Evolutionary conservation across 64 coral and sea anemone genomes (phyloP), one percentile per base, ranked within the genome.

Genomic region (Anthopleura sola): DNA sequence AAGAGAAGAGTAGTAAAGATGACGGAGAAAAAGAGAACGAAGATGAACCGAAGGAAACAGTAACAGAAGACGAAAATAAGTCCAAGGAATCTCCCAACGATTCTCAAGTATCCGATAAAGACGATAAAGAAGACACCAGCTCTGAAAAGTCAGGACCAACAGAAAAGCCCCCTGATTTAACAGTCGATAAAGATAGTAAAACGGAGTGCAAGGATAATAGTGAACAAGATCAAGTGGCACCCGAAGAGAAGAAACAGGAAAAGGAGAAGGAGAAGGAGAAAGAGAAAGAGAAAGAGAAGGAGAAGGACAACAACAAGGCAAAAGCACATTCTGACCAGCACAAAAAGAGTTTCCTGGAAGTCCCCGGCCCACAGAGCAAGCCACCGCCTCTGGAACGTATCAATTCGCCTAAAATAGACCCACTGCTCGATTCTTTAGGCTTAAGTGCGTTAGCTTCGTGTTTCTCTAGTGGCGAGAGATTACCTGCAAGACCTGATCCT

Each of bases 361-460:
- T 79, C 0, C 82, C 82, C 58, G 66, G 31, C n/a, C 28, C 66
- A 4, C 44, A 56, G 32, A 83, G n/a, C 28, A 83, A 83, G 82
- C 82, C 82, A 36, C 82, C 82, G 20, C 82, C 82, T 18, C 19
- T 83, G 18, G 76, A 79, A 48, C 76, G 76, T 31, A 56, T 60
- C 48, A 71, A 34, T 29, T 83, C 82, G 3, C 82, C 82, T 19
- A 83, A 83, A 83, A 56, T 83, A 36, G 82, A 83, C 50, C 82
- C 82, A 18, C 18, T 83, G 44, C 55, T 83, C 5, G 82, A 83
- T 55, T 50, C 82, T 20, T 56, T 83, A 60, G 82, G 82, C 18
- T 83, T 83, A 32, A 51, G 82, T 31, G 82, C 82, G 32, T 16
- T 83, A 20, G 82, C 49, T 60, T 83, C 82, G 3, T 83, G 49